phyloP scores from a whole-genome alignment of 2,797 vertebrate species.

The Anguilla pacifica region DNA sequence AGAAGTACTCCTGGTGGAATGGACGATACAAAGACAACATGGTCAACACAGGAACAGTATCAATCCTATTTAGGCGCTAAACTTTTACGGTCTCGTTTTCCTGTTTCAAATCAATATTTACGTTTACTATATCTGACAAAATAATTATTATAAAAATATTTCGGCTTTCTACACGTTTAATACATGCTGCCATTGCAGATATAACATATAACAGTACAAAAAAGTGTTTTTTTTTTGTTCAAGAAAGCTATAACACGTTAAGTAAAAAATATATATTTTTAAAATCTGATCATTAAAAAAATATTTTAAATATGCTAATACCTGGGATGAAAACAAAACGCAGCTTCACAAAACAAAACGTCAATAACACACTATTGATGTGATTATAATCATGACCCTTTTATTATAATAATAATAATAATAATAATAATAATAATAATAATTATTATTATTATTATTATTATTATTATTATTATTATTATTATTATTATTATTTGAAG shows the following conservation, averaged over 20 bases:
- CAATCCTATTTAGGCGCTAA: conserved; percentile 76
- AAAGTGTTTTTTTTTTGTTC: no score
- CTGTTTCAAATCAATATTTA: conserved; percentile 75
- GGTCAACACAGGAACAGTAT: neutral
- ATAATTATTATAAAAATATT: conserved; percentile 80
- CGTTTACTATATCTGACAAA: conserved; percentile 65
- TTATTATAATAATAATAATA: no score
- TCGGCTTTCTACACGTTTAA: conserved; percentile 57
- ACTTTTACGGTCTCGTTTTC: conserved; percentile 73
- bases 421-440: no score
- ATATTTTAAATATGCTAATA: no score
- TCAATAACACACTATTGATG: no score
- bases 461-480: neutral
- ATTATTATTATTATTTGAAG: neutral
- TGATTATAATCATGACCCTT: no score
- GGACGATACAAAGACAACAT: conserved; percentile 47
- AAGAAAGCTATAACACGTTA: no score
- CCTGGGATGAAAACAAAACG: no score
- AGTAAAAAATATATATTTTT: no score
- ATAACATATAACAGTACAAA: neutral
- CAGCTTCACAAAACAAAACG: no score
- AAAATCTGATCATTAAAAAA: no score
- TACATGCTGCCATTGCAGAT: neutral
- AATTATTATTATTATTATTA: neutral
- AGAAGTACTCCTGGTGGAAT: conserved; percentile 61